A percentile compares a stretch with the other conserved stretches of the same genome.
Evolutionary conservation across 1,140 invertebrate species (phyloP).

Genomic region (Cyclina sinensis): DNA sequence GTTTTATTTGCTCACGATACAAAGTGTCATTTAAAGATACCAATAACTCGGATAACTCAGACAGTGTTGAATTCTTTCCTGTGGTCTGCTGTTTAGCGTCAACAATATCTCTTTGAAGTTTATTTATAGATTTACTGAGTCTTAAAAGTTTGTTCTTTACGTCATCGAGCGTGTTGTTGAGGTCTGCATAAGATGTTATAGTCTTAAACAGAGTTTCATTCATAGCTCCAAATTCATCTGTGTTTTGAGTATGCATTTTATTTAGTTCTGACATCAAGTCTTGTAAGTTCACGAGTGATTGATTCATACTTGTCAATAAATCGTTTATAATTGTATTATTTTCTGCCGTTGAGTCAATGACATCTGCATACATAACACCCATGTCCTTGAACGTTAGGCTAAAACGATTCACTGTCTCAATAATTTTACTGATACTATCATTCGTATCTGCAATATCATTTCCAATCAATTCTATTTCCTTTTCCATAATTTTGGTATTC

Average conservation of each 20-base stretch:
- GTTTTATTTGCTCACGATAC: conserved; percentile 31
- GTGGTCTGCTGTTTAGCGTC: not conserved
- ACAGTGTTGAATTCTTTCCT: not conserved
- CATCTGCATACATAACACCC: conserved; percentile 32
- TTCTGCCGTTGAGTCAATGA: conserved; percentile 17
- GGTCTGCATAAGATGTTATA: conserved; percentile 25
- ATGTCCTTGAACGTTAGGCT: conserved; percentile 29
- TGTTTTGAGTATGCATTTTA: not conserved
- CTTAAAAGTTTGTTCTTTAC: conserved; percentile 32
- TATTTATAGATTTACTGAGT: conserved; percentile 11
- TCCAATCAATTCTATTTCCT: conserved; percentile 12
- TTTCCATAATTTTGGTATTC: conserved; percentile 11
- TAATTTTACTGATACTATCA: not conserved
- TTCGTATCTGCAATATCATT: not conserved
- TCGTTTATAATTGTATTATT: conserved; percentile 41
- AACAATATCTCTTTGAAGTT: not conserved
- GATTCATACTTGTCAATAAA: not conserved
- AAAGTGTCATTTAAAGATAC: conserved; percentile 36
- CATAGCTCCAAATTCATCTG: conserved; percentile 16
- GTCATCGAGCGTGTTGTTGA: conserved; percentile 29
- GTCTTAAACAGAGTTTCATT: conserved; percentile 49
- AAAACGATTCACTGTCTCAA: not conserved
- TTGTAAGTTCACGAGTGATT: not conserved
- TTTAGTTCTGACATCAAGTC: not conserved
- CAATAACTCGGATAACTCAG: not conserved